Evolutionary conservation across 2,113 vertebrate genomes (phyloP).

Genomic region (Cacatua alba): DNA sequence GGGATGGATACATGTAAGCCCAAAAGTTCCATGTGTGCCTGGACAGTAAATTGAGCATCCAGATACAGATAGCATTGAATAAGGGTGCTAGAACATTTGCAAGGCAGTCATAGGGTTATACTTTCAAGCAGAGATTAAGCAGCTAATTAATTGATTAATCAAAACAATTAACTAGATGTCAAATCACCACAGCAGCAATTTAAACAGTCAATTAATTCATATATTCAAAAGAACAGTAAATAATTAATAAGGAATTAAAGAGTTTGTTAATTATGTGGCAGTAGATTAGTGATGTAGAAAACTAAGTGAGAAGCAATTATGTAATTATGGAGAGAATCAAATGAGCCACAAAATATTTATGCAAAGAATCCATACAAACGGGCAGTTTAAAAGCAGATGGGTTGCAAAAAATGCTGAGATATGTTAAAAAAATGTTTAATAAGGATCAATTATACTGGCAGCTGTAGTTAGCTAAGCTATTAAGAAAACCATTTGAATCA

Average conservation of each 20-base stretch:
- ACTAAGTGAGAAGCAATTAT: slow-evolving; percentile 64
- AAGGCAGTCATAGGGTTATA: slow-evolving; percentile 45
- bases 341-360: slow-evolving; percentile 67
- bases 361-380: slow-evolving; percentile 46
- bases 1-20: not conserved
- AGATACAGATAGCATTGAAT: not conserved
- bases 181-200: slow-evolving; percentile 54
- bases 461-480: slow-evolving; percentile 13
- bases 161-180: slow-evolving; percentile 60
- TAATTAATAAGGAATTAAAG: slow-evolving; percentile 64
- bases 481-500: slow-evolving; percentile 15
- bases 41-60: not conserved
- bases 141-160: slow-evolving; percentile 68
- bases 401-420: slow-evolving; percentile 38
- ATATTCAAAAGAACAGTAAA: slow-evolving; percentile 67
- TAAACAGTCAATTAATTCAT: slow-evolving; percentile 62
- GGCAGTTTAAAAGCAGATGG: slow-evolving; percentile 55
- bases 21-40: not conserved
- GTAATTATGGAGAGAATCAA: slow-evolving; percentile 68
- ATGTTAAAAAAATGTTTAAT: not conserved
- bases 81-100: not conserved
- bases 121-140: slow-evolving; percentile 51
- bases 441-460: slow-evolving; percentile 13
- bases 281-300: slow-evolving; percentile 63
- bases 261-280: slow-evolving; percentile 66